A percentile compares a stretch with the other conserved stretches of the same genome.
Conservation (phyloP, 2,888 invertebrate genomes). For the Danaus chrysippus region DNA sequence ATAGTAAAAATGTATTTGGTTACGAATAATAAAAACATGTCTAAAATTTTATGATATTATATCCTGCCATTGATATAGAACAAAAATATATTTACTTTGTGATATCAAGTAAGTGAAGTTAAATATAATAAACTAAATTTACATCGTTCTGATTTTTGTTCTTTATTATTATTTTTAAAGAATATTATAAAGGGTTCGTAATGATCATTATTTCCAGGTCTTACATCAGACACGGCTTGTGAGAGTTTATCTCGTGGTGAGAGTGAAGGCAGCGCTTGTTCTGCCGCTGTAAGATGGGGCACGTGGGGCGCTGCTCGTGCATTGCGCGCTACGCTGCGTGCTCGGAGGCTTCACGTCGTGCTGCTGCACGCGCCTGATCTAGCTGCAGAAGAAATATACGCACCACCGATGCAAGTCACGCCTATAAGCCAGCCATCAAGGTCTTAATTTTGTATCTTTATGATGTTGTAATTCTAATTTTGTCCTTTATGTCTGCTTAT, state of each 20-base stretch:
- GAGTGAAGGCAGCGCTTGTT: slow-evolving; percentile 59
- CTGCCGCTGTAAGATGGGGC: slow-evolving; percentile 83
- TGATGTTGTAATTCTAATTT: not conserved
- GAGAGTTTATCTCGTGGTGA: slow-evolving; percentile 54
- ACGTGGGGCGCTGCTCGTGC: slow-evolving; percentile 90
- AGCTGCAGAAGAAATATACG: slow-evolving; percentile 82
- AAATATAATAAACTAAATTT: too few species aligned
- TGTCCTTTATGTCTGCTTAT: too few species aligned
- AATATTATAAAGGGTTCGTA: too few species aligned
- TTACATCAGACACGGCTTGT: slow-evolving; percentile 72
- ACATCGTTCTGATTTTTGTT: not conserved
- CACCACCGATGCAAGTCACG: slow-evolving; percentile 76
- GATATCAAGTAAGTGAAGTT: too few species aligned
- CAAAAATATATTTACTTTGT: too few species aligned
- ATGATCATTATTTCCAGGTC: slow-evolving; percentile 43
- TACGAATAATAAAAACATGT: not conserved
- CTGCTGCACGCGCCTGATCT: slow-evolving; percentile 86
- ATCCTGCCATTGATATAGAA: too few species aligned
- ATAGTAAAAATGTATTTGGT: too few species aligned
- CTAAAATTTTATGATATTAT: not conserved
- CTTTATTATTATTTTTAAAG: not conserved
- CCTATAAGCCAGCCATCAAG: slow-evolving; percentile 67
- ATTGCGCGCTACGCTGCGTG: slow-evolving; percentile 82
- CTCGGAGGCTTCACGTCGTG: slow-evolving; percentile 85
- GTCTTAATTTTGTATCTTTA: slow-evolving; percentile 36